Base-by-base conservation (phyloP, 2,113 vertebrate species). In the Candoia aspera region DNA sequence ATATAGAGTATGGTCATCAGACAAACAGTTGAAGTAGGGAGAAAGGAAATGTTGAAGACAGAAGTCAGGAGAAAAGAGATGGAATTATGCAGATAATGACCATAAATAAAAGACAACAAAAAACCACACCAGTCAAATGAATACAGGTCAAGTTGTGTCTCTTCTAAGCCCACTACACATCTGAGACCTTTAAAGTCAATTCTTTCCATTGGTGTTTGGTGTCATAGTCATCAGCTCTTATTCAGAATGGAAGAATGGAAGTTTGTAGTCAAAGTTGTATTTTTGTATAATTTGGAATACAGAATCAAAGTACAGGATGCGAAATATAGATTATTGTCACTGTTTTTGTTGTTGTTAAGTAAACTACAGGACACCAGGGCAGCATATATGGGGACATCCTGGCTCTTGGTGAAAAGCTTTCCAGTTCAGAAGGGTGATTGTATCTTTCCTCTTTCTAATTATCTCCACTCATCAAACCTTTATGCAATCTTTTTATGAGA, bases 271-370 rank as follows among this genome's bases (percentile, higher is more conserved):
- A 0, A 85, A 83, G n/a, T 55, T 54, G 37, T 59, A 60, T 90
- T 49, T 46, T 42, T 84, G 57, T 55, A 33, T 53, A 19, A n/a
- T 85, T 60, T 33, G 57, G 21, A 62, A 9, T 42, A 49, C 49
- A 4, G 12, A 8, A 62, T 95, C 94, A 88, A 93, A 94, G 68
- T 94, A 37, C 62, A 33, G 93, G 33, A 93, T 90, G 84, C 23
- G 91, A 96, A 96, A 68, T 91, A 87, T 88, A 95, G 92, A 57
- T 54, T 57, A 85, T 94, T 93, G 93, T 90, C 95, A 94, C 90
- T 83, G 73, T n/a, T 4, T 19, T 83, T 57, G 3, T 5, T 37
- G 3, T n/a, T 26, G 53, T 58, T 21, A 37, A 83, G 90, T 92
- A 57, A 54, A 86, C 92, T 96, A 58, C 86, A 95, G 92, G 90